Conservation (phyloP, 2,888 invertebrate species). For the Lepidocyrtoides sp. region DNA sequence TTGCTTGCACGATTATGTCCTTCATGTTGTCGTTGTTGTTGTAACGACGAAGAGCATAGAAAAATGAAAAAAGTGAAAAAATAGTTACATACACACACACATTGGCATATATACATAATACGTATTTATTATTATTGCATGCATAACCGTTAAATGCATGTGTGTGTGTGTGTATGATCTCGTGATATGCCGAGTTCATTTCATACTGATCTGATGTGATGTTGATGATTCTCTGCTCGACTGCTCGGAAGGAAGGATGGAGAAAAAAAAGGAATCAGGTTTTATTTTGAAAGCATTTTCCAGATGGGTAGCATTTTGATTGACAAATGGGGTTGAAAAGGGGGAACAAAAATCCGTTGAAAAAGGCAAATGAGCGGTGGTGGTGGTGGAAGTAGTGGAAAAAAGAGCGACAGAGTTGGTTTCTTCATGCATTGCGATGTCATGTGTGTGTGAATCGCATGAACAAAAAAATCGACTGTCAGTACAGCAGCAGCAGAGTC, state of each 20-base stretch:
- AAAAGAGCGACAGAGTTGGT: constrained; percentile 35
- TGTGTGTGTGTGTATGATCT: constrained; percentile 32
- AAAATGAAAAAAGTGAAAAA: constrained; percentile 5
- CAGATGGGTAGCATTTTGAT: constrained; percentile 79
- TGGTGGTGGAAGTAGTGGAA: not conserved
- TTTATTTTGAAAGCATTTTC: constrained; percentile 81
- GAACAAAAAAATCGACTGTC: not conserved
- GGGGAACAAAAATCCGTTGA: constrained; percentile 40
- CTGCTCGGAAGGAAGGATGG: constrained; percentile 37
- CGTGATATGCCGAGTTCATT: constrained; percentile 5
- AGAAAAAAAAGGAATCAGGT: constrained; percentile 70
- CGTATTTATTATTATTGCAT: not conserved
- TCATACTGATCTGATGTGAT: constrained; percentile 23
- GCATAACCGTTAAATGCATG: not conserved
- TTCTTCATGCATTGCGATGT: not conserved
- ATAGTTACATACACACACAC: not conserved
- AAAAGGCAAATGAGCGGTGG: constrained; percentile 60
- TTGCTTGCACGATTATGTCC: not conserved
- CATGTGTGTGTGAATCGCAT: not conserved
- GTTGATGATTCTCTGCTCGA: not conserved
- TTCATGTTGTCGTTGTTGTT: not conserved
- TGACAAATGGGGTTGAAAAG: constrained; percentile 78
- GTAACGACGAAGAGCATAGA: not conserved
- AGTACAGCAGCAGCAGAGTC: not conserved
- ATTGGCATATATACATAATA: not conserved